phyloP scores from a whole-genome alignment of 2,888 invertebrate genomes.

The Biston betularia region DNA sequence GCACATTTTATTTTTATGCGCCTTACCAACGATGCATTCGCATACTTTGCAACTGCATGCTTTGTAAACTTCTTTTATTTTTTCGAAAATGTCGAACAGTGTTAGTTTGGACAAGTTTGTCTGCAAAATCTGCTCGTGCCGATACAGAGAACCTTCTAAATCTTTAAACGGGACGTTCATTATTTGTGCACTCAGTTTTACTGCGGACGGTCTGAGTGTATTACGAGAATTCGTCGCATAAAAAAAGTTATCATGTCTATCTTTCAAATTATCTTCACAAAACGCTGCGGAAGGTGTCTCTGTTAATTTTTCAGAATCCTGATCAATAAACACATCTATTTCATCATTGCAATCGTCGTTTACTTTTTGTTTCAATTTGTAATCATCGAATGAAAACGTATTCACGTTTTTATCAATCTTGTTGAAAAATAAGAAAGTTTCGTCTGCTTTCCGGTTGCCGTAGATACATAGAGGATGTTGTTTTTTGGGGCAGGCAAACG shows the following conservation, averaged over 20 bases:
- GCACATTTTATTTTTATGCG: conserved; percentile 46
- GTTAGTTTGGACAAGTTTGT: conserved; percentile 36
- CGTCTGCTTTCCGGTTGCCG: conserved; percentile 38
- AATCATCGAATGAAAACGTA: conserved; percentile 4
- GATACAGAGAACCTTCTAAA: conserved; percentile 45
- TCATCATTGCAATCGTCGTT: conserved; percentile 13
- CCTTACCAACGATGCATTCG: conserved; percentile 61
- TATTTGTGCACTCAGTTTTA: conserved; percentile 62
- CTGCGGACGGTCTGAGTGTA: conserved; percentile 42
- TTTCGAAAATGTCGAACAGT: conserved; percentile 60
- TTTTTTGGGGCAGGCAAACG: conserved; percentile 53
- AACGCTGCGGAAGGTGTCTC: neutral
- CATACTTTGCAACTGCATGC: conserved; percentile 77
- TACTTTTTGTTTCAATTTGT: conserved; percentile 1
- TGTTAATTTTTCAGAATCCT: neutral
- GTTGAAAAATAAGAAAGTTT: conserved; percentile 44
- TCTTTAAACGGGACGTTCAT: conserved; percentile 61
- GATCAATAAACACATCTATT: neutral
- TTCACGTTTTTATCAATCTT: conserved; percentile 24
- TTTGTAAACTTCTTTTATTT: conserved; percentile 69
- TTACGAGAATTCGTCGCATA: conserved; percentile 1
- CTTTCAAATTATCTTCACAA: neutral
- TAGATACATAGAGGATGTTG: conserved; percentile 42
- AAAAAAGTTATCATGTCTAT: neutral
- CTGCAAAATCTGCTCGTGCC: conserved; percentile 13